A percentile compares a stretch with the other conserved stretches of the same genome.
These are phyloP conservation scores for Passer montanus DNA, from an alignment of 2,113 vertebrate species.

Conservation along the genomic window DNA sequence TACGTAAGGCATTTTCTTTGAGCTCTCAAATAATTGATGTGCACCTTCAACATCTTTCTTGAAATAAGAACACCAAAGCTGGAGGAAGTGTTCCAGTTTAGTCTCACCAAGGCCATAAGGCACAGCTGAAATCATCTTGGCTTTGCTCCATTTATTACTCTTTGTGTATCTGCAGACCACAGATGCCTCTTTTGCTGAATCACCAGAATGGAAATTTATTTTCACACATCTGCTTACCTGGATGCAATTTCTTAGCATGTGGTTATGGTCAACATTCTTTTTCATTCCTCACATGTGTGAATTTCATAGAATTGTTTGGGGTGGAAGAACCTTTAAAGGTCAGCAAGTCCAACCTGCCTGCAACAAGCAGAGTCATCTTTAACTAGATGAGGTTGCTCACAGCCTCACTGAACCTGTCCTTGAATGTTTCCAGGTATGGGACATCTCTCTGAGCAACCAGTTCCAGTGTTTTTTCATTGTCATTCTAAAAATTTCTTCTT, in stretches of 20 bases:
- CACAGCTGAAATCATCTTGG: neutral
- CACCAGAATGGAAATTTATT: neutral
- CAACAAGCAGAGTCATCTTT: neutral
- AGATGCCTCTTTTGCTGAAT: neutral
- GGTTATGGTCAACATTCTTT: neutral
- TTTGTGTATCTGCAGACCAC: neutral
- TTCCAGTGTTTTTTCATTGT: neutral
- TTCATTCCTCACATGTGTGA: neutral
- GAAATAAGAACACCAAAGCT: neutral
- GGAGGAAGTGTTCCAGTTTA: neutral
- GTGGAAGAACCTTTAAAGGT: neutral
- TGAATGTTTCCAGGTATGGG: neutral
- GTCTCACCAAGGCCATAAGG: neutral
- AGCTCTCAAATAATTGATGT: neutral
- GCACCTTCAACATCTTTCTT: neutral
- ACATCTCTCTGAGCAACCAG: neutral
- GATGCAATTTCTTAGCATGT: neutral
- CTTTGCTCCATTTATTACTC: neutral
- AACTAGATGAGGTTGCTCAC: neutral
- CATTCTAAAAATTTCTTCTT: neutral
- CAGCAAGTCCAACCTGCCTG: too few species aligned
- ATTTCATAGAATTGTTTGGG: neutral
- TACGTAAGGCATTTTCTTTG: neutral
- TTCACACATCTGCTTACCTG: neutral
- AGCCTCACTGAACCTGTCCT: neutral